A percentile compares a stretch with the other conserved stretches of the same genome.
These are phyloP conservation scores for Lipophrys pholis DNA, from an alignment of 2,113 vertebrate species.

Conservation along the genomic window DNA sequence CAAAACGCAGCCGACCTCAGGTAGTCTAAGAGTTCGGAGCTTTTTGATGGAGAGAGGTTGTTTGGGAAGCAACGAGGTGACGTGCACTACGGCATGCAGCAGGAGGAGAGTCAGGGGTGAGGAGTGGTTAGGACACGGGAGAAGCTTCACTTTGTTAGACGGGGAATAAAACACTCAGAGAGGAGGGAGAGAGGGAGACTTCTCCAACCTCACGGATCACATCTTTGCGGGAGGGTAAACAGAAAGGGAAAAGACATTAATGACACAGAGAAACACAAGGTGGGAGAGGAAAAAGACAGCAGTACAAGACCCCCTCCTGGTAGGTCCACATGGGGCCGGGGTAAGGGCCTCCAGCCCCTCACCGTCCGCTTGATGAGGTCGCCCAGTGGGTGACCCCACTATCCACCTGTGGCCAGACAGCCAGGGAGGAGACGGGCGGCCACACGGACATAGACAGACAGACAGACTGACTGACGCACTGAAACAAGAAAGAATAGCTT, in stretches of 20 bases:
- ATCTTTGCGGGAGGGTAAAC: slow-evolving; percentile 53
- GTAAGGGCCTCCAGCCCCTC: slow-evolving; percentile 56
- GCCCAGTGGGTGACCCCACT: slow-evolving; percentile 69
- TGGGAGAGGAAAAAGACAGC: slow-evolving; percentile 58
- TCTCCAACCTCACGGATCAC: slow-evolving; percentile 77
- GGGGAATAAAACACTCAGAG: slow-evolving; percentile 60
- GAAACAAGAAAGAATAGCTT: slow-evolving; percentile 84
- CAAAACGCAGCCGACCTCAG: no score
- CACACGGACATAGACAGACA: slow-evolving; percentile 81
- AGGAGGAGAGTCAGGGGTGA: slow-evolving; percentile 22
- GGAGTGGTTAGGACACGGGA: slow-evolving; percentile 20
- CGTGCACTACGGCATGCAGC: slow-evolving; percentile 67
- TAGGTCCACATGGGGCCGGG: slow-evolving; percentile 61
- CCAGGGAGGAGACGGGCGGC: slow-evolving; percentile 71
- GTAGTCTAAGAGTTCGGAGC: no score
- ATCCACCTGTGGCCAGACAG: slow-evolving; percentile 70
- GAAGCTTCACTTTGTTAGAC: slow-evolving; percentile 28
- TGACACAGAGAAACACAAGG: slow-evolving; percentile 54
- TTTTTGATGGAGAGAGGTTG: slow-evolving; percentile 9
- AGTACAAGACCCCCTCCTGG: slow-evolving; percentile 74
- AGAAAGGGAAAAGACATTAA: slow-evolving; percentile 57
- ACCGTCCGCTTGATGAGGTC: slow-evolving; percentile 76
- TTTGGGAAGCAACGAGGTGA: slow-evolving; percentile 17
- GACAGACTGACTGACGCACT: slow-evolving; percentile 82
- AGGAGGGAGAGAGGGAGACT: slow-evolving; percentile 61